These are phyloP conservation scores for Pogonognathellus flavescens DNA, from an alignment of 1,140 invertebrate genomes.

Conservation along the genomic window DNA sequence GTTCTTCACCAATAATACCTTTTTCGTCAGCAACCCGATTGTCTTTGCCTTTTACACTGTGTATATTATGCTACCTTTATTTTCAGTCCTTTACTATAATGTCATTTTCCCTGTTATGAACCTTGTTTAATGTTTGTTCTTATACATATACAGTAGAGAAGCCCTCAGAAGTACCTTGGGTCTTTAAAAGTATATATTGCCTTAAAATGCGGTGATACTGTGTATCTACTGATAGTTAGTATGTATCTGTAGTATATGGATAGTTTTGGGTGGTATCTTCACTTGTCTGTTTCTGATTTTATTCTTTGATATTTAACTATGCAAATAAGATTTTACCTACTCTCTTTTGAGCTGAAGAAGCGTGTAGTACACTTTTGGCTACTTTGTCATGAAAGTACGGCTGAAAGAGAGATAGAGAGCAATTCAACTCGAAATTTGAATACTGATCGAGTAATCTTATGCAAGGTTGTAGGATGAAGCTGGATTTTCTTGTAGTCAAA, in stretches of 20 bases:
- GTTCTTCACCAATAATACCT: slow-evolving; percentile 11
- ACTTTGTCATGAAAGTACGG: slow-evolving; percentile 9
- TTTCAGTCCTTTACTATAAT: slow-evolving; percentile 28
- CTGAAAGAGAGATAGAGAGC: slow-evolving; percentile 47
- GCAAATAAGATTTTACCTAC: slow-evolving; percentile 13
- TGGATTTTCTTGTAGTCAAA: background rate
- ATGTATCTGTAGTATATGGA: no score
- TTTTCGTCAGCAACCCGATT: background rate
- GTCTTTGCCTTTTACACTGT: background rate
- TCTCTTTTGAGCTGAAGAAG: no score
- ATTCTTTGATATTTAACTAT: slow-evolving; percentile 48
- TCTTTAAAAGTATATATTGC: background rate
- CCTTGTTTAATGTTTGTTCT: background rate
- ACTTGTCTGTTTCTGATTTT: background rate
- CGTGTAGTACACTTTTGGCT: background rate
- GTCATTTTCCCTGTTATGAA: background rate
- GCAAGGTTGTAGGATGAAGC: background rate
- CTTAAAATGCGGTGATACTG: no score
- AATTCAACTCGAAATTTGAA: slow-evolving; percentile 42
- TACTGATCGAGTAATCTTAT: slow-evolving; percentile 38
- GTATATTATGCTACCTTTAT: background rate
- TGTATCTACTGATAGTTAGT: no score
- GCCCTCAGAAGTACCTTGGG: no score
- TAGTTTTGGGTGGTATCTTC: no score
- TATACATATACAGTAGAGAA: background rate